Conservation (phyloP, 2,113 vertebrate genomes). For the Hemiscyllium ocellatum region DNA sequence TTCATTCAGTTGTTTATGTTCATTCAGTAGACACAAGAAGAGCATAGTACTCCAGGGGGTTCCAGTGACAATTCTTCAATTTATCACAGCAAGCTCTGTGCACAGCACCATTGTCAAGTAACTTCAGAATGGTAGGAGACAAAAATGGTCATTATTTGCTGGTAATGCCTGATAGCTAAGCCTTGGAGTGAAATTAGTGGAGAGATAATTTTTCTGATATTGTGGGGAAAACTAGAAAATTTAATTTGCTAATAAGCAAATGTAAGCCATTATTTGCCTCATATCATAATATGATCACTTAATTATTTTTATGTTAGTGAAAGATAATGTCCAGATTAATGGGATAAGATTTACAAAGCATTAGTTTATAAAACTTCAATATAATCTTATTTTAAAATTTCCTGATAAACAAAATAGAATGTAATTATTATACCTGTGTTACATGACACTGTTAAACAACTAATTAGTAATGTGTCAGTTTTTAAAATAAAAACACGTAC, state of each 20-base stretch:
- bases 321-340: not conserved
- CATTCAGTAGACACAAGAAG: no score
- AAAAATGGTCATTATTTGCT: not conserved
- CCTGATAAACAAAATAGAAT: not conserved
- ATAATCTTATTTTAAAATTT: not conserved
- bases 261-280: not conserved
- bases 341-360: not conserved
- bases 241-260: not conserved
- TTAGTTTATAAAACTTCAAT: not conserved
- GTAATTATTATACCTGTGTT: not conserved
- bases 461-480: not conserved
- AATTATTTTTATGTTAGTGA: not conserved
- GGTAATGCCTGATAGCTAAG: not conserved
- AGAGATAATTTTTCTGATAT: not conserved
- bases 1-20: not conserved
- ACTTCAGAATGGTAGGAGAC: not conserved
- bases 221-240: not conserved
- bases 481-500: not conserved
- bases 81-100: not conserved
- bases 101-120: not conserved
- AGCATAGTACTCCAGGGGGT: not conserved
- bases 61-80: not conserved
- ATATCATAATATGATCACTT: not conserved
- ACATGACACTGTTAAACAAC: not conserved
- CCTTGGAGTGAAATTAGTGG: not conserved